A percentile compares a stretch with the other conserved stretches of the same genome.
These are phyloP conservation scores for Aphidius colemani DNA, from an alignment of 2,888 invertebrate genomes.

Conservation along the genomic window DNA sequence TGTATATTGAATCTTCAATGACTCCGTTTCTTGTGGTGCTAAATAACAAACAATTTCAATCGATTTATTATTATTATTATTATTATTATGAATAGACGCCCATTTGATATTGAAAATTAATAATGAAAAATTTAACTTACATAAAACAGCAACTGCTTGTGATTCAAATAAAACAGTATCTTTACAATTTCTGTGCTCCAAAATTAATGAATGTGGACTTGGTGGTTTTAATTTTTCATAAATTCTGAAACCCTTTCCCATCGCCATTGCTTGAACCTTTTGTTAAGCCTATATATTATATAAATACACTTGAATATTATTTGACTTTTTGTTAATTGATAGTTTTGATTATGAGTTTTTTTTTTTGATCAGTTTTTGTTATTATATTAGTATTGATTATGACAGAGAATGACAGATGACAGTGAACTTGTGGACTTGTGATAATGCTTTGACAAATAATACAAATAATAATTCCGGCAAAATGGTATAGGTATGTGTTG, in stretches of 20 bases:
- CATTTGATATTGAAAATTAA: slow-evolving; percentile 19
- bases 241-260: slow-evolving; percentile 91
- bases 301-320: no score
- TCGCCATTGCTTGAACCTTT: slow-evolving; percentile 71
- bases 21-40: slow-evolving; percentile 86
- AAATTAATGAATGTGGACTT: slow-evolving; percentile 85
- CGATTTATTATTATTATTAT: neutral
- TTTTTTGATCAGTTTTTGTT: no score
- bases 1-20: slow-evolving; percentile 84
- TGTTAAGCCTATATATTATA: neutral
- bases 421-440: no score
- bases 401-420: no score
- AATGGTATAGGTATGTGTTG: no score
- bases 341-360: no score
- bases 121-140: slow-evolving; percentile 61
- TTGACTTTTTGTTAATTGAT: no score
- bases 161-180: slow-evolving; percentile 90
- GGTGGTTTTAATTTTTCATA: slow-evolving; percentile 86
- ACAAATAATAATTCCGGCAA: no score
- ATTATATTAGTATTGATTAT: no score
- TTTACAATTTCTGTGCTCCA: slow-evolving; percentile 87
- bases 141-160: slow-evolving; percentile 84
- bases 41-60: slow-evolving; percentile 32
- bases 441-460: no score
- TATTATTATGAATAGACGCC: slow-evolving; percentile 13